These are phyloP conservation scores for Neoitamus cyanurus DNA, from an alignment of 2,888 invertebrate genomes.

Conservation along the genomic window DNA sequence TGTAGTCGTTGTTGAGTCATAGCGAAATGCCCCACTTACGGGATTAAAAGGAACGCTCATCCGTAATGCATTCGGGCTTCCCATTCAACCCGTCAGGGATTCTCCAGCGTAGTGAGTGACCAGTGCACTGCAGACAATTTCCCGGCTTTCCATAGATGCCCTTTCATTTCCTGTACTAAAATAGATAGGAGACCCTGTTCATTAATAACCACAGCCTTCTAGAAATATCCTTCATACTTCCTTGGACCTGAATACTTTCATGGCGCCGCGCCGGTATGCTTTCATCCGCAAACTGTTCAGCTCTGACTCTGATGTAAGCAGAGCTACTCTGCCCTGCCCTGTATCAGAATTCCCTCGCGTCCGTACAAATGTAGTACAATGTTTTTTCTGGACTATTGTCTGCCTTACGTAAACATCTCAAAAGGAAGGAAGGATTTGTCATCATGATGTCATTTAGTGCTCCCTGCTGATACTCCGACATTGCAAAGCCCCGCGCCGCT, in stretches of 20 bases:
- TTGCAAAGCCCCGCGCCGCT: background rate
- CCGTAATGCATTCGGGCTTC: background rate
- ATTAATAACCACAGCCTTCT: background rate
- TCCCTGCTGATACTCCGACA: background rate
- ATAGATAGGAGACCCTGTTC: background rate
- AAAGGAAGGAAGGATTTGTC: background rate
- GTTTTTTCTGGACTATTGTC: background rate
- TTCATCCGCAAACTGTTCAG: background rate
- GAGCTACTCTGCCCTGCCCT: background rate
- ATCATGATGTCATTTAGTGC: background rate
- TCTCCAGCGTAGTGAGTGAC: background rate
- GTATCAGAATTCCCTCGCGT: background rate
- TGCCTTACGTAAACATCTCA: background rate
- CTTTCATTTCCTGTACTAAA: background rate
- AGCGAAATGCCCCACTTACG: background rate
- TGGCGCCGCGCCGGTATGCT: background rate
- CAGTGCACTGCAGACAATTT: background rate
- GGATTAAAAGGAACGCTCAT: background rate
- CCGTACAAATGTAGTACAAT: background rate
- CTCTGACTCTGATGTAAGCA: background rate
- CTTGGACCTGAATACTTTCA: background rate
- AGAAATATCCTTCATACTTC: background rate
- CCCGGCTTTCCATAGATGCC: background rate
- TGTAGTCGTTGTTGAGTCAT: background rate
- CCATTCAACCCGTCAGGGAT: background rate